phyloP scores from a whole-genome alignment of 2,888 invertebrate genomes.

The Pandemis heparana region DNA sequence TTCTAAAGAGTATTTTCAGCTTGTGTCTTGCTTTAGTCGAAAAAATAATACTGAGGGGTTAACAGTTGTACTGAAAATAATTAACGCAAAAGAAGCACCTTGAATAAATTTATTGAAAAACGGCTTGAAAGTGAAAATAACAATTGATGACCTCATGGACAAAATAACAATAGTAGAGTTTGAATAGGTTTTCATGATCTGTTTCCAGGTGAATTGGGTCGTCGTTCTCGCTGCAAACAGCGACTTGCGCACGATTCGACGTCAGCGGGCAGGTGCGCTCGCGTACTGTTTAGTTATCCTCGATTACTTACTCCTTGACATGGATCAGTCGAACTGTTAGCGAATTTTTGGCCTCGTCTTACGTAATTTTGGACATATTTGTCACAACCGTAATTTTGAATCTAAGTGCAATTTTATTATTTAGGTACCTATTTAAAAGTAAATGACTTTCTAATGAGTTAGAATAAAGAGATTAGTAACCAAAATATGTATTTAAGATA shows the following conservation, averaged over 20 bases:
- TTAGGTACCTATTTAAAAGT: neutral
- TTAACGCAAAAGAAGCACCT: slow-evolving; percentile 41
- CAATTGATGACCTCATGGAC: slow-evolving; percentile 16
- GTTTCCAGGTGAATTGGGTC: slow-evolving; percentile 54
- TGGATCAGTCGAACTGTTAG: slow-evolving; percentile 53
- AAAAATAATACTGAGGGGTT: no score
- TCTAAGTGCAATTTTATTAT: neutral
- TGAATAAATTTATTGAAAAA: slow-evolving; percentile 13
- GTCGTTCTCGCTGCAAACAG: slow-evolving; percentile 52
- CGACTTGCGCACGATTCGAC: slow-evolving; percentile 49
- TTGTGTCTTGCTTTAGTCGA: no score
- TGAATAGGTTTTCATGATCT: slow-evolving; percentile 38
- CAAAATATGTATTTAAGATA: neutral
- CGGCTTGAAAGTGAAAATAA: neutral
- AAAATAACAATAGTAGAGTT: slow-evolving; percentile 12
- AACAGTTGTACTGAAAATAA: neutral
- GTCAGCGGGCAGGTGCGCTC: slow-evolving; percentile 58
- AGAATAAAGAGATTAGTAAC: neutral
- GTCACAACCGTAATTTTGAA: neutral
- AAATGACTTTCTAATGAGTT: neutral
- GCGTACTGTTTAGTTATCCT: slow-evolving; percentile 64
- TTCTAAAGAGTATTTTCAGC: no score
- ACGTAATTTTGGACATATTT: slow-evolving; percentile 29
- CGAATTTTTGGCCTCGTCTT: slow-evolving; percentile 40
- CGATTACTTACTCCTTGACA: slow-evolving; percentile 69